phyloP scores from a whole-genome alignment of 2,113 vertebrate species.

The Epinephelus fuscoguttatus region DNA sequence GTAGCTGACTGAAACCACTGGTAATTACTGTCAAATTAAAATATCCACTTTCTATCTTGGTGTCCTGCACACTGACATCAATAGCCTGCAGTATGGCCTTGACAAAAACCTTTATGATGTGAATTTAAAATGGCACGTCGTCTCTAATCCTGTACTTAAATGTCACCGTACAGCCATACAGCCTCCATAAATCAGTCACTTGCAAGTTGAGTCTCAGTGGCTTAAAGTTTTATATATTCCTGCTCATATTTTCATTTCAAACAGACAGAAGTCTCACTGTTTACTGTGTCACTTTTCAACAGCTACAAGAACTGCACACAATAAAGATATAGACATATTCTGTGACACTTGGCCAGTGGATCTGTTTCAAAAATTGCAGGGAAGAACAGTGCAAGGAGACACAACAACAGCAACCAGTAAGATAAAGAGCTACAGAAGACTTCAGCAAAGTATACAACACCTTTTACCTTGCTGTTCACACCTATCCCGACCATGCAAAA shows the following conservation, averaged over 20 bases:
- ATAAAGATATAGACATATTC: background rate
- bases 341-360: background rate
- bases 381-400: background rate
- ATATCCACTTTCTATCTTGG: no score
- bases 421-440: background rate
- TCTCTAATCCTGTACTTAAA: background rate
- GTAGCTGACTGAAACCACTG: background rate
- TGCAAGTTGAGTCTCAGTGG: background rate
- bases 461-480: background rate
- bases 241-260: background rate
- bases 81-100: no score
- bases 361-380: background rate
- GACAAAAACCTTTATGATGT: no score
- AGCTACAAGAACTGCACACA: background rate
- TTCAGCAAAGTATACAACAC: no score
- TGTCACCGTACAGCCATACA: background rate
- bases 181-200: background rate
- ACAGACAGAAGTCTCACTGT: background rate
- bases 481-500: background rate
- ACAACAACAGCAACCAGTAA: no score
- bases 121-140: background rate
- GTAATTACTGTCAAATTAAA: background rate
- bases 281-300: no score
- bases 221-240: background rate
- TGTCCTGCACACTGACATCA: no score